Evolutionary conservation across 1,140 invertebrate genomes (phyloP), one percentile per base, ranked within the genome.

Genomic region (Metaphire vulgaris): DNA sequence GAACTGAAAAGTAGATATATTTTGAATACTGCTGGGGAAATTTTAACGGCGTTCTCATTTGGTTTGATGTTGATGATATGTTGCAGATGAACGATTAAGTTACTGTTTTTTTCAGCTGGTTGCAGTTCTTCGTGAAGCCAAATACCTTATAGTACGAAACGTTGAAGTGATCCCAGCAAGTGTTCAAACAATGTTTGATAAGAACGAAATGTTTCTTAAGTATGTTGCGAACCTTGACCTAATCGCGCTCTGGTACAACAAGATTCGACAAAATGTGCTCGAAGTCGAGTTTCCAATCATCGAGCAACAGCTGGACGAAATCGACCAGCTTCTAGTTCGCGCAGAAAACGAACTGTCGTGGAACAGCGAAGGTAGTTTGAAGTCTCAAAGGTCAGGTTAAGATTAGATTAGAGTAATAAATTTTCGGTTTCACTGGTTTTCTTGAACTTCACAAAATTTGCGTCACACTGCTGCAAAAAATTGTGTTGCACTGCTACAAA

Each of bases 251-350:
- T 81, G 88, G 74, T 91, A 91, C 82, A 92, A 92, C 85, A 89
- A 92, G 83, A 91, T 96, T 69, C 88, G 91, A 66, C 89, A 89
- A 78, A 91, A 90, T 26, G 91, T 91, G 75, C 90, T 92, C 68
- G 89, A 91, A 80, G 93, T 95, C 0, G 95, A 96, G 83, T 92
- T 91, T 80, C 90, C 92, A 81, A 87, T 96, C 74, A 92, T 96
- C 73, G 90, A 92, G 84, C 85, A 89, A 69, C 90, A 96, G 86
- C 89, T 96, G 56, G 89, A 90, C 75, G 89, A 90, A 74, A 94
- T 97, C 78, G 94, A 97, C 87, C 86, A 89, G 66, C 87, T 93
- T 74, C 89, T 97, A 76, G 87, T 90, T 79, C 89, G 90, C 80
- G 94, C 93, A 2, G 90, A 92, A 82, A 88, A 89, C 69, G 88